Base-by-base conservation (phyloP, 2,888 invertebrate species). In the Protodeltote pygarga region DNA sequence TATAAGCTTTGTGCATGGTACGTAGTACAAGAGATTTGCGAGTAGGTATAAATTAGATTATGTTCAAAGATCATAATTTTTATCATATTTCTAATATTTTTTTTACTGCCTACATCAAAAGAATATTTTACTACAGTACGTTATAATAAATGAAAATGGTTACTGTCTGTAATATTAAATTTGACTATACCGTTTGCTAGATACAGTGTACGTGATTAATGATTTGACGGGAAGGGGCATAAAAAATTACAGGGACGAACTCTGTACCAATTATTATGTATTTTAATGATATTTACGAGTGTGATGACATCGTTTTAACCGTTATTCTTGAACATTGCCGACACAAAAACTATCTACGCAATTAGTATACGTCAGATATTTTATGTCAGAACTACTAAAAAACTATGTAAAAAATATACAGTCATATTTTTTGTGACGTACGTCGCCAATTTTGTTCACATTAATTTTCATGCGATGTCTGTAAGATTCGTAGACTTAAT, bases 221-320 rank as follows among this genome's bases (percentile, higher is more conserved):
- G 45, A 53, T 45, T 44, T 46, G 48, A 32, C 66, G 32, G 34
- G 34, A 48, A 48, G 46, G 50, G 44, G 42, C 39, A 59, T 59
- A 58, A 62, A 62, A 62, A 65, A 58, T 50, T 5, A 24, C 62
- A 58, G 66, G 38, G 47, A 46, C 47, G 58, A 41, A 62, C 54
- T 65, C 48, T 11, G 42, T 34, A 48, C 39, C 50, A 62, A 58
- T 64, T 46, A 44, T 34, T 11, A 47, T 27, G 24, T 24, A 47
- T 41, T 47, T 48, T 47, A 8, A 42, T 38, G 45, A 53, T 46
- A 50, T 53, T 51, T 28, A 51, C 44, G 37, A 44, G 20, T 32
- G 32, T 29, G 25, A 49, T 47, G 53, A 48, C 46, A 58, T 21
- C 20, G 37, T 24, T 47, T 15, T 28, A 21, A 55, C 27, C 11